Conservation (phyloP, 2,797 vertebrate genomes). For the Pseudochromis fuscus region DNA sequence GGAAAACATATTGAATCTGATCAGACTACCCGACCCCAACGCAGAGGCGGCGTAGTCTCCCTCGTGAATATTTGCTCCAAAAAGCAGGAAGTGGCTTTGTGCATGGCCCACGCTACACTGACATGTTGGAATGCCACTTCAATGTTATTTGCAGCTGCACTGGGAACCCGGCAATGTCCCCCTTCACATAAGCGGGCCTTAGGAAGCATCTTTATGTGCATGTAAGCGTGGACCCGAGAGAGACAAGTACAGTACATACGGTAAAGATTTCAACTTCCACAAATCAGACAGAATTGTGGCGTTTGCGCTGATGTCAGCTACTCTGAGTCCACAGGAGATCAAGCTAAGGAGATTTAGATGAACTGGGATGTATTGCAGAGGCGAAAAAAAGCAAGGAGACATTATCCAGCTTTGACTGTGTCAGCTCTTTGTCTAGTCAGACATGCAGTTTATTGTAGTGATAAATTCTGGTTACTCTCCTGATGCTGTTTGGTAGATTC, state of each 20-base stretch:
- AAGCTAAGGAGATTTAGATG: conserved; percentile 56
- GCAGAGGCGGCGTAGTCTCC: conserved; percentile 5
- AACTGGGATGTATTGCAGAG: conserved; percentile 28
- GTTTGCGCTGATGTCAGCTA: conserved; percentile 65
- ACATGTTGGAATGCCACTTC: conserved; percentile 57
- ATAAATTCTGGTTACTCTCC: conserved; percentile 39
- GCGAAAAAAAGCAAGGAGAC: conserved; percentile 14
- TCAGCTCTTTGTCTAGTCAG: conserved; percentile 58
- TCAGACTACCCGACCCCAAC: neutral
- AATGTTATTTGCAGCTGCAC: conserved; percentile 67
- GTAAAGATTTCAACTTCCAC: conserved; percentile 64
- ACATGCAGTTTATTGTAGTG: conserved; percentile 13
- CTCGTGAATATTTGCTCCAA: conserved; percentile 9
- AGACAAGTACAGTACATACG: conserved; percentile 27
- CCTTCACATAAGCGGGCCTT: conserved; percentile 37
- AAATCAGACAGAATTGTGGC: conserved; percentile 54
- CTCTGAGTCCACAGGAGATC: conserved; percentile 52
- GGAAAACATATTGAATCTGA: conserved; percentile 25
- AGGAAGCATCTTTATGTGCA: conserved; percentile 39
- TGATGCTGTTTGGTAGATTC: conserved; percentile 41
- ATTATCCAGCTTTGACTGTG: conserved; percentile 43
- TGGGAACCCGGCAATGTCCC: conserved; percentile 51
- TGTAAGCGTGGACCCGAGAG: conserved; percentile 43
- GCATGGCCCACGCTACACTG: conserved; percentile 39
- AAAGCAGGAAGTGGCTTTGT: conserved; percentile 50